phyloP scores from a whole-genome alignment of 2,113 vertebrate genomes.

The Alaudala cheleensis region DNA sequence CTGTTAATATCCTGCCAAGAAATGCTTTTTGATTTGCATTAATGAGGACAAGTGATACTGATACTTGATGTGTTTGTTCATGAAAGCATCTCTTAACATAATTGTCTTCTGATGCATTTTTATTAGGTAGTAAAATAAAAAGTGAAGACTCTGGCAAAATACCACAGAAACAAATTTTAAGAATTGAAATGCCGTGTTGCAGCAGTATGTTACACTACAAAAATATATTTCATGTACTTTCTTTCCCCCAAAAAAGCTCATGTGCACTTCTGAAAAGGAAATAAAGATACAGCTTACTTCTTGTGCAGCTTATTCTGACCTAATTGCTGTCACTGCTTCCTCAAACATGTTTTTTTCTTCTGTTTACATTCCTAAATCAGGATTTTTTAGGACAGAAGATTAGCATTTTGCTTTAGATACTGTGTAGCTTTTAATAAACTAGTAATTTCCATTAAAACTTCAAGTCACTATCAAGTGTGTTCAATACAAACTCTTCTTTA shows the following conservation, averaged over 20 bases:
- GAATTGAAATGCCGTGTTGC: neutral
- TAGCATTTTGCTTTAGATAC: neutral
- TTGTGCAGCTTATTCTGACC: neutral
- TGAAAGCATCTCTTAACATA: constrained; percentile 2
- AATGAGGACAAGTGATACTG: neutral
- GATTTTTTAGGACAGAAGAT: neutral
- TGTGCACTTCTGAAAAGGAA: neutral
- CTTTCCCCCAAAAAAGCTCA: fast-evolving
- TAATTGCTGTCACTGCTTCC: neutral
- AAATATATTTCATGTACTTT: neutral
- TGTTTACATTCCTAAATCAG: neutral
- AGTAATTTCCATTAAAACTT: neutral
- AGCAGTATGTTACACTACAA: neutral
- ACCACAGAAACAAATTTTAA: neutral
- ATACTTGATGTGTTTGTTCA: neutral
- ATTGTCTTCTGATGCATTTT: neutral
- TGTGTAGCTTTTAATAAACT: neutral
- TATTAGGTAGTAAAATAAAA: neutral
- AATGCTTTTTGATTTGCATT: neutral
- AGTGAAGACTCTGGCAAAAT: neutral
- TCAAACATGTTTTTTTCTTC: neutral
- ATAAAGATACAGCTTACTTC: neutral
- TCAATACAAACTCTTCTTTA: neutral
- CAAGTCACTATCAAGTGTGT: neutral
- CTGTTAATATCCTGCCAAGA: neutral